Conservation (phyloP, 2,888 invertebrate species). For the Diaperis boleti region DNA sequence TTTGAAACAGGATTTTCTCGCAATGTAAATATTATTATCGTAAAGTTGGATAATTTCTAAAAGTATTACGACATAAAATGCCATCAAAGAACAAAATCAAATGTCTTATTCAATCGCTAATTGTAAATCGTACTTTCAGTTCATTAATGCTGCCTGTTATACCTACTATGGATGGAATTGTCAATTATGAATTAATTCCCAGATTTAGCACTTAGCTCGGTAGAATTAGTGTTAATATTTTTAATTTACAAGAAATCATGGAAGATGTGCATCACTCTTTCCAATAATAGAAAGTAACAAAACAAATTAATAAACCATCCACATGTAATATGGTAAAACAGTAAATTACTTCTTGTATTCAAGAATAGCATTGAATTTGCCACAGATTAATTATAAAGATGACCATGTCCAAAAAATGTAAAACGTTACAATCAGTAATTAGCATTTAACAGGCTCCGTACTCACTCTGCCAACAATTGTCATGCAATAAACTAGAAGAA, state of each 20-base stretch:
- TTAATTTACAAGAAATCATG: neutral
- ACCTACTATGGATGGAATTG: too few relatives aligned
- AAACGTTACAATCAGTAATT: neutral
- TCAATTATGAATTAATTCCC: too few relatives aligned
- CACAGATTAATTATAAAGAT: neutral
- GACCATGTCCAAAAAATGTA: neutral
- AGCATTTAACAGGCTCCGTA: neutral
- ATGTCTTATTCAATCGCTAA: constrained; percentile 8
- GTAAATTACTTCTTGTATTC: neutral
- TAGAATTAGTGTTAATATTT: neutral
- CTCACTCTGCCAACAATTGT: neutral
- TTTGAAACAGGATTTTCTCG: constrained; percentile 22
- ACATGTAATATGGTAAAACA: constrained; percentile 1
- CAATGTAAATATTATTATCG: constrained; percentile 13
- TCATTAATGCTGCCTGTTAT: too few relatives aligned
- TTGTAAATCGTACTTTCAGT: constrained; percentile 1
- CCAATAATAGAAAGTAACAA: constrained; percentile 10
- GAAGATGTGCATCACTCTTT: neutral
- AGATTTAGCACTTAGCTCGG: too few relatives aligned
- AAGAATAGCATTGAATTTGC: neutral
- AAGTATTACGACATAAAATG: constrained; percentile 22
- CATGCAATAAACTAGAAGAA: too few relatives aligned
- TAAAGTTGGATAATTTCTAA: constrained; percentile 33
- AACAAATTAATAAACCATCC: constrained; percentile 10
- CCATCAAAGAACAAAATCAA: constrained; percentile 10